Percentiles rank a stretch among this genome's conserved stretches.
phyloP scores from a whole-genome alignment of 2,113 vertebrate species.

The Brevimyrus niger region DNA sequence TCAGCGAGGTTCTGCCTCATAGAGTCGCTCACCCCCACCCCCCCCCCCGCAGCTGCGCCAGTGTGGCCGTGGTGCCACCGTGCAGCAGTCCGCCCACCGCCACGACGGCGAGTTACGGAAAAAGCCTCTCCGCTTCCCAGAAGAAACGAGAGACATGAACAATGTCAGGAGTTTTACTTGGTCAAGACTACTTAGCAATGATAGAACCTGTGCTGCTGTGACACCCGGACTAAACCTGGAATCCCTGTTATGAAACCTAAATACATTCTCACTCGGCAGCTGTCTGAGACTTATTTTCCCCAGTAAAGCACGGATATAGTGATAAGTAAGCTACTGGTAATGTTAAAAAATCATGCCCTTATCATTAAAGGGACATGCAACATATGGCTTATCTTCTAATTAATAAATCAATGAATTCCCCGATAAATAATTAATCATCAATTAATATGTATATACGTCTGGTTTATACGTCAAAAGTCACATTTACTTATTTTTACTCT shows the following conservation, averaged over 20 bases:
- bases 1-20: not conserved
- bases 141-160: not conserved
- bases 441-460: not conserved
- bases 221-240: not conserved
- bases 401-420: not conserved
- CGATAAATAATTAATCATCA: not conserved
- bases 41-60: not conserved
- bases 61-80: not conserved
- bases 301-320: not conserved
- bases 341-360: not conserved
- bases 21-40: not conserved
- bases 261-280: not conserved
- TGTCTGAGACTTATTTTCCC: not conserved
- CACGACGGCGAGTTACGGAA: not conserved
- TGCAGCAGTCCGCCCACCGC: not conserved
- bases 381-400: not conserved
- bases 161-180: not conserved
- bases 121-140: not conserved
- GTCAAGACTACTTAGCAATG: not conserved
- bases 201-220: not conserved
- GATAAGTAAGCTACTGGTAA: not conserved
- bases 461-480: not conserved
- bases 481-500: not conserved
- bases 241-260: not conserved
- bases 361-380: not conserved